Base-by-base conservation (phyloP, 2,888 invertebrate species). In the Acronicta aceris region DNA sequence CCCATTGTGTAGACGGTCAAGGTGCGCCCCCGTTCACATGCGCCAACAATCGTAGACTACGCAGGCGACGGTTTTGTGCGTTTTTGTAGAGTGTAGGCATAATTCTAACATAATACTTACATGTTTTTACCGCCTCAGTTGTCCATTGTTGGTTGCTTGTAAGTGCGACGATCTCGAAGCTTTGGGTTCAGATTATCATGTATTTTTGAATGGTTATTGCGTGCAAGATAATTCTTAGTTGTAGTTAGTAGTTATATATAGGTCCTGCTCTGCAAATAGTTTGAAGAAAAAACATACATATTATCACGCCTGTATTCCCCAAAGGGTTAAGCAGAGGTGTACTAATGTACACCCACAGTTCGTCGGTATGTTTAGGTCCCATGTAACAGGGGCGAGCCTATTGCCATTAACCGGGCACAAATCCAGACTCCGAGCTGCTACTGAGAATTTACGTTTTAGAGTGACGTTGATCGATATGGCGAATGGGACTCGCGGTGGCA, bases 11-110 rank as follows among this genome's bases (percentile, higher is more conserved):
- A 59, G 54, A 65, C 76, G 87, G 87, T 88, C 88, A 89, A 89
- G 88, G 88, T 80, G 76, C 78, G 87, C 52, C 87, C 86, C 74
- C 79, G 75, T 89, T 89, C 88, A 78, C 88, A 89, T 81, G 63
- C 49, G 55, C 74, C 72, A 70, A 85, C 86, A 85, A 85, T 85
- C 67, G 71, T 71, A 59, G 64, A 56, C 45, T 43, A 58, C 55
- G 27, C 66, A 45, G 58, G 57, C 62, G 70, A 70, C 69, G 69
- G 62, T 67, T 49, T 41, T 38, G 30, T 30, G 51, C 53, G 66
- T 70, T 70, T 70, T 70, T 73, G 68, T 72, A 72, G 72, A 72
- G 72, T 68, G 55, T 55, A 30, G 52, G 49, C 65, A 65, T 71
- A 68, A 68, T 71, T 53, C 59, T 12, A 43, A 36, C 68, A 66